Conservation (phyloP, 2,113 vertebrate species). For the Urocitellus parryii region DNA sequence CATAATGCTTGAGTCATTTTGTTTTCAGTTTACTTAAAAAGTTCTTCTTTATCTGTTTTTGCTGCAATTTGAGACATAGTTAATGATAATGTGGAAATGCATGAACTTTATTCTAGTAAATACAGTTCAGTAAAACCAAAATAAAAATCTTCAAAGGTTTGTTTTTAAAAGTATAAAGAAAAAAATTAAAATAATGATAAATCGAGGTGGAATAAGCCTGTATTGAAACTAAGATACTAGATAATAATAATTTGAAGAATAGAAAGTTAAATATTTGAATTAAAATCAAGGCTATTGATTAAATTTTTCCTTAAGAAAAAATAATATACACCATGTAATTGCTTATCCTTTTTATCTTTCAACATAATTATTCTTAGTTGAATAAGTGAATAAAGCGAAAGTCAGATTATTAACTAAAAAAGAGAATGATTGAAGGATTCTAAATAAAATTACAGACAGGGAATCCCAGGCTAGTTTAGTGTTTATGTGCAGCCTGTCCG, state of each 20-base stretch:
- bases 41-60: neutral
- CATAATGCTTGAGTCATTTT: slow-evolving; percentile 15
- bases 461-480: neutral
- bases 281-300: neutral
- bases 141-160: neutral
- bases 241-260: neutral
- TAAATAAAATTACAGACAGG: neutral
- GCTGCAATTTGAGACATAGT: neutral
- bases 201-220: neutral
- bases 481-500: neutral
- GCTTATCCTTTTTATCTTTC: neutral
- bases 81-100: neutral
- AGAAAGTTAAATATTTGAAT: neutral
- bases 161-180: neutral
- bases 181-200: neutral
- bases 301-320: slow-evolving; percentile 18
- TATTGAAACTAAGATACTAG: neutral
- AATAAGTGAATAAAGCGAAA: slow-evolving; percentile 16
- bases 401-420: neutral
- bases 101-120: neutral
- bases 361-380: slow-evolving; percentile 5
- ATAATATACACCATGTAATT: neutral
- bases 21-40: neutral
- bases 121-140: slow-evolving; percentile 38
- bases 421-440: neutral